These are phyloP conservation scores for Drosophila tsacasi DNA, from an alignment of 1,140 invertebrate species.

Conservation along the genomic window DNA sequence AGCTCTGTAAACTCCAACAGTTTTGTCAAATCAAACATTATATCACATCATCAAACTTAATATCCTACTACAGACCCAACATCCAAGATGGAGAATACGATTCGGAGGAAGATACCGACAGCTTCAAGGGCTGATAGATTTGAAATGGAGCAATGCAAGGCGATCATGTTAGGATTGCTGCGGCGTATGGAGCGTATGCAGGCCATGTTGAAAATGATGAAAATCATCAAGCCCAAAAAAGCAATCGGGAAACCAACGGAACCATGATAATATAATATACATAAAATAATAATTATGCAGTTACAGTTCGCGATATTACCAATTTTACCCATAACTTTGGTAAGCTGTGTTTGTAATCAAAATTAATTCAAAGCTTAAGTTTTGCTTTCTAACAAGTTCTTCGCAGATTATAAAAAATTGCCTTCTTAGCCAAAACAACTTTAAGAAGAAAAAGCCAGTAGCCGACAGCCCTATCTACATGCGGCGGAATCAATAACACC, in stretches of 20 bases:
- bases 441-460: not conserved
- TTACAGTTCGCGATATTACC: no score
- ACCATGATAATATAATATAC: no score
- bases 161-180: not conserved
- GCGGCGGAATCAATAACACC: constrained; percentile 13
- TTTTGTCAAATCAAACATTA: not conserved
- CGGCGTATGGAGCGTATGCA: not conserved
- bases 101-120: not conserved
- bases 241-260: not conserved
- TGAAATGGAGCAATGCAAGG: not conserved
- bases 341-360: not conserved
- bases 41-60: no score
- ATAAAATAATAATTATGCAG: no score
- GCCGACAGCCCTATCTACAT: not conserved
- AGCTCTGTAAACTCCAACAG: no score
- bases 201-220: not conserved
- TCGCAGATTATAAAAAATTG: not conserved
- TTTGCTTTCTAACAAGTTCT: not conserved
- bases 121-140: not conserved
- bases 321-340: not conserved
- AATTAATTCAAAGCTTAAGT: not conserved
- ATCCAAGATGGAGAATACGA: not conserved
- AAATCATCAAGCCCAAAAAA: not conserved
- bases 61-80: not conserved
- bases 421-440: not conserved